These are phyloP conservation scores for Orchesellides sinensis DNA, from an alignment of 2,888 invertebrate species.

Conservation along the genomic window DNA sequence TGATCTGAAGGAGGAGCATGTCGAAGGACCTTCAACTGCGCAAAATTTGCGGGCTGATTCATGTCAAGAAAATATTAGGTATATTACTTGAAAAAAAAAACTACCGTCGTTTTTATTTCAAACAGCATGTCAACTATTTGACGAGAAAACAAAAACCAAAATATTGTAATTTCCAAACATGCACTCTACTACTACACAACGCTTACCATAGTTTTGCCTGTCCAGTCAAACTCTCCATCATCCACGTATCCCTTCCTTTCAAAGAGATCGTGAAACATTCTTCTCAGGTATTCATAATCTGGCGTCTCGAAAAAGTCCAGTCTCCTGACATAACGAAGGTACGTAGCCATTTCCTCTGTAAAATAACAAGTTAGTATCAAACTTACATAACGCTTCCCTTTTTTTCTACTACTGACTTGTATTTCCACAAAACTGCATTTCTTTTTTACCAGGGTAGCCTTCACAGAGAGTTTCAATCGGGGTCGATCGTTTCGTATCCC, in stretches of 20 bases:
- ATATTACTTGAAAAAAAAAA: too few species aligned
- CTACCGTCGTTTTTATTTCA: too few species aligned
- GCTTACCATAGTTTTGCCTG: slow-evolving; percentile 86
- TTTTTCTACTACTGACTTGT: background rate
- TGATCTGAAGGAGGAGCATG: slow-evolving; percentile 92
- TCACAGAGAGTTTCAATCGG: slow-evolving; percentile 94
- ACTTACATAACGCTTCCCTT: background rate
- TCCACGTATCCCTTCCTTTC: slow-evolving; percentile 81
- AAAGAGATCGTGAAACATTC: slow-evolving; percentile 95
- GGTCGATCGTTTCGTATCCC: slow-evolving; percentile 99
- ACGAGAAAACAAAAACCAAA: background rate
- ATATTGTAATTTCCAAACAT: background rate
- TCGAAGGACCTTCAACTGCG: slow-evolving; percentile 88
- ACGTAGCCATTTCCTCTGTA: slow-evolving; percentile 98
- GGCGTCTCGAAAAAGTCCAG: slow-evolving; percentile 99
- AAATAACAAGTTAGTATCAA: slow-evolving; percentile 40
- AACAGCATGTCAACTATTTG: too few species aligned
- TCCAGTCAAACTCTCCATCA: slow-evolving; percentile 97
- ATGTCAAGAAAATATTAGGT: too few species aligned
- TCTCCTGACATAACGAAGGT: slow-evolving; percentile 96
- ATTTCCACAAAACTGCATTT: background rate
- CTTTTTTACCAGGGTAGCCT: slow-evolving; percentile 81
- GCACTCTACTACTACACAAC: background rate
- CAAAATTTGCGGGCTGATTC: slow-evolving; percentile 89
- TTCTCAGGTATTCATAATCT: slow-evolving; percentile 98